Evolutionary conservation across 2,113 vertebrate species (phyloP), one percentile per base, ranked within the genome.

Genomic region (Anseranas semipalmata): DNA sequence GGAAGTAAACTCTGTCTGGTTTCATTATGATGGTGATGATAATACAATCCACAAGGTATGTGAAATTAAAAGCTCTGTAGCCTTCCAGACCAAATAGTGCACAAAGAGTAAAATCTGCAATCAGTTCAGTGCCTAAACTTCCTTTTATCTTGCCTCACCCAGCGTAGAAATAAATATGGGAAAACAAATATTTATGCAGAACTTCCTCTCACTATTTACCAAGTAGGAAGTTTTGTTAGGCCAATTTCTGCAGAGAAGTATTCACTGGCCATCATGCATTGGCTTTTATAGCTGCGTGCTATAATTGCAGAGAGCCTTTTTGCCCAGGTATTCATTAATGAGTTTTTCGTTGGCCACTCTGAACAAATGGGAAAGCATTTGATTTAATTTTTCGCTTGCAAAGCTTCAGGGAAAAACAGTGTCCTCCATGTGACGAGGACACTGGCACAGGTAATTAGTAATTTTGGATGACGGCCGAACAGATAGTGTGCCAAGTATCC

Each of bases 1-100:
- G 95, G 97, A 98, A 98, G 95, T 97, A 76, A 96, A 56, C 35
- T 48, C 82, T 97, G 98, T 98, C 97, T 98, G 96, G 95, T 98
- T 98, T 98, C 97, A 82, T 96, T 97, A 97, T 98, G 96, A 97
- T 93, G 55, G 41, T 67, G 73, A 92, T 92, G 50, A 75, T 78
- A 70, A 55, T n/a, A 66, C 89, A 70, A 87, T 96, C 81, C 77
- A 70, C 15, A 6, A 62, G 28, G 41, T 91, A 52, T 43, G 59
- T 63, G 62, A 95, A 74, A 67, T 85, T 79, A 89, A 92, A 95
- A 87, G 25, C 77, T 56, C 41, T 63, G 2, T 53, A 89, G 63
- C 18, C 2, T 79, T 20, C 55, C 30, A 83, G 67, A 70, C 59
- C 79, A 66, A 85, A 93, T 82, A 8, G 9, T 55, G 72, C 24